These are phyloP conservation scores for Xenopus tropicalis DNA, from an alignment of 2,113 vertebrate species.

Conservation along the genomic window DNA sequence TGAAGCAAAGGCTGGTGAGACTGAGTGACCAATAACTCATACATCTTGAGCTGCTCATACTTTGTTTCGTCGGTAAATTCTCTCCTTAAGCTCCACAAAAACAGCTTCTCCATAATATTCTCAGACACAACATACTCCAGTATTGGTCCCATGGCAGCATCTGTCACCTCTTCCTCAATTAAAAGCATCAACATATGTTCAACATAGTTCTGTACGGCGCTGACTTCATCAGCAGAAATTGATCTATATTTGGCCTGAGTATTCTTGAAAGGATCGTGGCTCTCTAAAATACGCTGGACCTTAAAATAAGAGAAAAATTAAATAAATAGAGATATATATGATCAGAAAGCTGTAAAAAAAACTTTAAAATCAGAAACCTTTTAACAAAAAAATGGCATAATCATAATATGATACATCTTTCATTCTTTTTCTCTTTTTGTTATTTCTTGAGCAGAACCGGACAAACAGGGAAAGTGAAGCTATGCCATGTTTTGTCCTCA, in stretches of 20 bases:
- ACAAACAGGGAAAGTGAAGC: too few species aligned
- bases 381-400: too few species aligned
- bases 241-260: slow-evolving; percentile 69
- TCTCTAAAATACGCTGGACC: slow-evolving; percentile 96
- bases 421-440: too few species aligned
- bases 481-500: too few species aligned
- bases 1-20: slow-evolving; percentile 89
- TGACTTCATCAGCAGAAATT: slow-evolving; percentile 87
- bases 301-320: slow-evolving; percentile 50
- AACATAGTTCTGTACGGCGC: slow-evolving; percentile 94
- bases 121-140: slow-evolving; percentile 95
- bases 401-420: too few species aligned
- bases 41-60: slow-evolving; percentile 94
- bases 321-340: background rate
- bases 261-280: slow-evolving; percentile 87
- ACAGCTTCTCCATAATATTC: slow-evolving; percentile 97
- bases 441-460: too few species aligned
- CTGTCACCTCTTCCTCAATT: slow-evolving; percentile 85
- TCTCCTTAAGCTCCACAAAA: slow-evolving; percentile 91
- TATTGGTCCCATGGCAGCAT: slow-evolving; percentile 93
- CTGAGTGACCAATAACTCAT: slow-evolving; percentile 89
- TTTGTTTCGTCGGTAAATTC: slow-evolving; percentile 95
- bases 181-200: slow-evolving; percentile 95
- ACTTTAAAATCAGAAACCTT: too few species aligned
- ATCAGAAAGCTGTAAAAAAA: background rate